These are phyloP conservation scores for Bombus terrestris DNA, from an alignment of 1,140 invertebrate species.

Conservation along the genomic window DNA sequence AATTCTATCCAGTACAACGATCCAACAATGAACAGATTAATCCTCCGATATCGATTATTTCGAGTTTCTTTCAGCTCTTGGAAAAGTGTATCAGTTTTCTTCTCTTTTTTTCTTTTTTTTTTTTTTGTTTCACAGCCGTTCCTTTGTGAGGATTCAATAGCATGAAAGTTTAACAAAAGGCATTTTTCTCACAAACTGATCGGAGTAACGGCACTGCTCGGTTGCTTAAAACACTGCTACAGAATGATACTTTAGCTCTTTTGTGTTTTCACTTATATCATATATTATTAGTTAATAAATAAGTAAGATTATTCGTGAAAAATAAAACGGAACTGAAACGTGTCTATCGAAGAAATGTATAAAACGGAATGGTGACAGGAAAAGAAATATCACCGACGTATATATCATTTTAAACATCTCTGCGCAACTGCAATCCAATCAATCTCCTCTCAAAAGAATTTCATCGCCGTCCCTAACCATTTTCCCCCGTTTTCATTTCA, in stretches of 20 bases:
- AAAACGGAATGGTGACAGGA: background rate
- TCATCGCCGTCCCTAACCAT: conserved; percentile 1
- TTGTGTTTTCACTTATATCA: too few relatives aligned
- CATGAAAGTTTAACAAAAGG: background rate
- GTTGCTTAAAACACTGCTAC: background rate
- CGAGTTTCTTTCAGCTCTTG: background rate
- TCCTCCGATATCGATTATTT: conserved; percentile 1
- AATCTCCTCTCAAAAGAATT: background rate
- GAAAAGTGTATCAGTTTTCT: background rate
- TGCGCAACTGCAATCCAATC: conserved; percentile 4
- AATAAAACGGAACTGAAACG: too few relatives aligned
- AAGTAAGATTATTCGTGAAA: background rate
- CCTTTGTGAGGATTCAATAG: background rate
- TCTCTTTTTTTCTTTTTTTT: background rate
- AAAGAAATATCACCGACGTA: background rate
- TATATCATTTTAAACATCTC: background rate
- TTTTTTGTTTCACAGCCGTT: background rate
- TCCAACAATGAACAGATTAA: conserved; percentile 1
- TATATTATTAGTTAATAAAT: background rate
- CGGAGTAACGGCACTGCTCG: background rate
- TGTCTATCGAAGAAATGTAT: background rate
- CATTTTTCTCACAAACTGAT: background rate
- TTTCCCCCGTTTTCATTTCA: background rate
- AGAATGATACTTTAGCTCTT: background rate
- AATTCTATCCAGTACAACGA: background rate